Evolutionary conservation across 2,113 vertebrate species (phyloP).

Genomic region (Apus apus): DNA sequence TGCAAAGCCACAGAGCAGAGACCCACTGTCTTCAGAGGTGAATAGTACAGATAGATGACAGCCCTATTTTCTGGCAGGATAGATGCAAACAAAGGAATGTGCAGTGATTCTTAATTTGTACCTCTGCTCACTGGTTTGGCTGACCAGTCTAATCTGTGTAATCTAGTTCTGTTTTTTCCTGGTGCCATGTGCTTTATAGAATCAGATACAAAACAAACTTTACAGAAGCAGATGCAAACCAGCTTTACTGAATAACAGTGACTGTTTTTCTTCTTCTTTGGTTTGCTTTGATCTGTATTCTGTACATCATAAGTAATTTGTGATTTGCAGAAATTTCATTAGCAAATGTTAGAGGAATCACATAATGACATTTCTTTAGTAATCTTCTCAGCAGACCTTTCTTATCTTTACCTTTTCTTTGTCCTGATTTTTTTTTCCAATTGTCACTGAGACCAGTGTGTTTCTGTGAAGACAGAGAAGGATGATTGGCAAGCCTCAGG

Average conservation of each 20-base stretch:
- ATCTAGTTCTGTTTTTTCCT: neutral
- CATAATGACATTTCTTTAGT: neutral
- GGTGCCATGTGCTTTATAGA: neutral
- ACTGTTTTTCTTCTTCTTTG: neutral
- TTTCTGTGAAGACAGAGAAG: neutral
- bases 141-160: neutral
- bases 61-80: neutral
- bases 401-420: neutral
- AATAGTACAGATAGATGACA: neutral
- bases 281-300: neutral
- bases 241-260: neutral
- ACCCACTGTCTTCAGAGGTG: fast-evolving
- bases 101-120: neutral
- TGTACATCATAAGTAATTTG: neutral
- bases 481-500: neutral
- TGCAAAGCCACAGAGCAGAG: neutral
- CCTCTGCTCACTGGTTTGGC: neutral
- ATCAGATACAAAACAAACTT: no score
- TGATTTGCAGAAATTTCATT: neutral
- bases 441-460: neutral
- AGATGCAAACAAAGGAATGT: neutral
- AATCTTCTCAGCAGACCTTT: neutral
- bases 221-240: neutral
- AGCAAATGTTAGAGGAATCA: neutral
- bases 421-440: neutral